Base-by-base conservation (phyloP, 2,113 vertebrate genomes). In the Amphiprion ocellaris region DNA sequence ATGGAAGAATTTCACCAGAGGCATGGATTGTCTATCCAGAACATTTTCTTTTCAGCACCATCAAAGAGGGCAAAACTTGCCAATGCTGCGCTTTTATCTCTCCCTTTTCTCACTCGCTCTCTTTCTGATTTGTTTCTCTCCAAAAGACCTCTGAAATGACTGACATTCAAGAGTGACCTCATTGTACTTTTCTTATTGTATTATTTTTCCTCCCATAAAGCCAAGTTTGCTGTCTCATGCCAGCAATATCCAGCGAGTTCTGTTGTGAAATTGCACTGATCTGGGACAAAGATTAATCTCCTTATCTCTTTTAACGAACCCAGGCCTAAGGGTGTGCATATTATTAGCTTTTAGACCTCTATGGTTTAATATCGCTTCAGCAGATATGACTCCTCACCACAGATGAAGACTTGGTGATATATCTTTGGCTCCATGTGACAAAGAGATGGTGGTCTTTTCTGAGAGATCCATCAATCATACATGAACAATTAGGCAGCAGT, bases 1-100 rank as follows among this genome's bases (percentile, higher is more conserved):
- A 90, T 87, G 81, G 87, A 74, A 88, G 79, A 85, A 70, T 82
- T 91, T 83, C 65, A 91, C 89, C 87, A 87, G 83, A 90, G 79
- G 90, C 86, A 67, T 64, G 70, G 83, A 82, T 86, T 89, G 87
- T 88, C 91, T 85, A 66, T 75, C 75, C 83, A 86, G 85, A 88
- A 88, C 81, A 87, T 86, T 90, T 85, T 54, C 78, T 88, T 85
- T 83, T 87, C 81, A 77, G 39, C 75, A 53, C 78, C 84, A 87
- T 91, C 88, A 89, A 88, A 92, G 83, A 80, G 15, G 2, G 69
- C 26, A 76, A 86, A 88, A 91, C 54, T 89, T 85, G 77, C 84
- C 21, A 56, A 71, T 74, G 74, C 77, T 58, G 85, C 15, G 26
- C 81, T 81, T 87, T 91, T 86, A 81, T 81, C 73, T 61, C 55